Evolutionary conservation across 1,140 invertebrate genomes (phyloP), one percentile per base, ranked within the genome.

Genomic region (Drosophila malerkotliana): DNA sequence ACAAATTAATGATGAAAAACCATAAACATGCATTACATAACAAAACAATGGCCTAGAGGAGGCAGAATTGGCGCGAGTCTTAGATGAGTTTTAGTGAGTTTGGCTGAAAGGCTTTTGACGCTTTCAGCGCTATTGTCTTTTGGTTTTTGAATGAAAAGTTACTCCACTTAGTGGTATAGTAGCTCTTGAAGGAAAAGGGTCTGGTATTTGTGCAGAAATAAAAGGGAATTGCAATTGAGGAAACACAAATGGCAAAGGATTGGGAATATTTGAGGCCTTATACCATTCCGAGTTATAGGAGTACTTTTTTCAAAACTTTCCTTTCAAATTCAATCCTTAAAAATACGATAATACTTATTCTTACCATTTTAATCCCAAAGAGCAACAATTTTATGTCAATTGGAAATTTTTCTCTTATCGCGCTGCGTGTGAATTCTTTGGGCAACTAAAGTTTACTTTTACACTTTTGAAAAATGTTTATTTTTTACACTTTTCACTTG

Each of bases 21-120:
- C 81, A 85, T 77, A 81, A 85, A 81, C 81, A 85, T 87, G 82
- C 82, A 85, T 85, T 87, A 85, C 82, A 78, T 87, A 87, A 78
- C 82, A 87, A 85, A 87, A 85, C 81, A 85, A 77, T 75, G 24
- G 57, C 74, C 66, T 54, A 47, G 45, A 66, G 56, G 48, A 58
- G 45, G 63, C 48, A 53, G 53, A 64, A 74, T 64, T 53, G 59
- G 52, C 39, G 54, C 49, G 54, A 62, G 51, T 51, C 57, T 51
- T 47, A 44, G 58, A 45, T 10, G 71, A 53, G 72, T 12, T 56
- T 32, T 32, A 30, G 39, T 7, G 9, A 51, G 44, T 24, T 14
- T 3, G 26, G 21, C 45, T 32, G 32, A 9, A 18, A 18, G 32
- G 32, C 52, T 47, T 44, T 41, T 14, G 12, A 12, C 32, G n/a